Conservation (phyloP, 2,797 vertebrate genomes). For the Ambastaia sidthimunki region DNA sequence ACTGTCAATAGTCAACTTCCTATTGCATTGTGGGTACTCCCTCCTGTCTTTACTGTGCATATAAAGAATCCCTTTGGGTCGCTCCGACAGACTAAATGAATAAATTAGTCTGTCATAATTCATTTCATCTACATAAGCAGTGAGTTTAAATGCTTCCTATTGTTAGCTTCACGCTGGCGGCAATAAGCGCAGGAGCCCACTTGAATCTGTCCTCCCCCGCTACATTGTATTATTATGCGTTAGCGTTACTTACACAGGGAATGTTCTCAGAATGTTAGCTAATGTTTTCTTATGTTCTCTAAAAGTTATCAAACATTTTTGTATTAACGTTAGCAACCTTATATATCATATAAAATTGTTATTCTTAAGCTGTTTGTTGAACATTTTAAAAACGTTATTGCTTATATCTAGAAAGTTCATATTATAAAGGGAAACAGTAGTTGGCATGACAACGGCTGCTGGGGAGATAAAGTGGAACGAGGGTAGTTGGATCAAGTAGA, state of each 20-base stretch:
- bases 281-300: no score
- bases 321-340: no score
- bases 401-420: conserved; percentile 5
- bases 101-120: conserved; percentile 32
- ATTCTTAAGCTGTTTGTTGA: no score
- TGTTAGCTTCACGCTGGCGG: conserved; percentile 9
- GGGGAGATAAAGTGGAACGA: conserved; percentile 28
- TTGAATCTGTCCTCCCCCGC: conserved; percentile 28
- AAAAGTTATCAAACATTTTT: no score
- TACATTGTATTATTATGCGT: conserved; percentile 9
- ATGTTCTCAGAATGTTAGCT: no score
- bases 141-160: conserved; percentile 32
- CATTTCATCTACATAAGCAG: conserved; percentile 35
- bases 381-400: no score
- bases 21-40: background rate
- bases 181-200: conserved; percentile 33
- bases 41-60: background rate
- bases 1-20: background rate
- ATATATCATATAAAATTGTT: no score
- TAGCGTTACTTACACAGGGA: conserved; percentile 14
- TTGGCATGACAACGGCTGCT: conserved; percentile 55
- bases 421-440: conserved; percentile 45
- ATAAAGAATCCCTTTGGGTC: conserved; percentile 21
- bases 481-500: conserved; percentile 17
- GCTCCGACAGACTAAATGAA: conserved; percentile 41